These are phyloP conservation scores for Laticauda colubrina DNA, from an alignment of 2,113 vertebrate species.

Conservation along the genomic window DNA sequence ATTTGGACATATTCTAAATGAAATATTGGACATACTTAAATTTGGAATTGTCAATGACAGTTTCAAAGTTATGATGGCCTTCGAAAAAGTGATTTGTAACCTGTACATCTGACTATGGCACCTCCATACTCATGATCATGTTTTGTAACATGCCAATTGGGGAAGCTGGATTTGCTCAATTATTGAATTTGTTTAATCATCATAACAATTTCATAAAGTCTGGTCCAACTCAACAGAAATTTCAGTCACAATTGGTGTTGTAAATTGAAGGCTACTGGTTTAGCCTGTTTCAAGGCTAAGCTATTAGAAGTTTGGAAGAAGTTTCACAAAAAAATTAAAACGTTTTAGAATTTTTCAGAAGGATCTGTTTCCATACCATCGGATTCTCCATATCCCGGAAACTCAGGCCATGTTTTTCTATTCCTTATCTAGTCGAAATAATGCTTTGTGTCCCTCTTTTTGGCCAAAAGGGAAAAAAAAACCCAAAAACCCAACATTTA, in stretches of 20 bases:
- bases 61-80: too few species aligned
- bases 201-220: background rate
- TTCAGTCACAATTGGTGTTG: background rate
- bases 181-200: background rate
- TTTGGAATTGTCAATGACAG: too few species aligned
- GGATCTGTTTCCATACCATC: background rate
- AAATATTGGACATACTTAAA: background rate
- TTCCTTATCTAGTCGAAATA: background rate
- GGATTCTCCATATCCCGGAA: background rate
- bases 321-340: background rate
- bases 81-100: background rate
- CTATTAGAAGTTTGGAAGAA: background rate
- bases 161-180: too few species aligned
- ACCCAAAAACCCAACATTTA: background rate
- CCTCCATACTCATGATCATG: background rate
- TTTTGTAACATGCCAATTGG: background rate
- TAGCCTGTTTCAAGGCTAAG: background rate
- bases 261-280: background rate
- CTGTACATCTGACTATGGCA: background rate
- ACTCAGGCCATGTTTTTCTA: background rate
- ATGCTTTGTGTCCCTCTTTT: background rate
- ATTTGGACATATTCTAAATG: background rate
- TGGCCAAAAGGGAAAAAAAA: background rate
- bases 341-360: background rate
- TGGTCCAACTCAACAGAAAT: background rate